These are phyloP conservation scores for Percina caprodes DNA, from an alignment of 2,113 vertebrate genomes.

Conservation along the genomic window DNA sequence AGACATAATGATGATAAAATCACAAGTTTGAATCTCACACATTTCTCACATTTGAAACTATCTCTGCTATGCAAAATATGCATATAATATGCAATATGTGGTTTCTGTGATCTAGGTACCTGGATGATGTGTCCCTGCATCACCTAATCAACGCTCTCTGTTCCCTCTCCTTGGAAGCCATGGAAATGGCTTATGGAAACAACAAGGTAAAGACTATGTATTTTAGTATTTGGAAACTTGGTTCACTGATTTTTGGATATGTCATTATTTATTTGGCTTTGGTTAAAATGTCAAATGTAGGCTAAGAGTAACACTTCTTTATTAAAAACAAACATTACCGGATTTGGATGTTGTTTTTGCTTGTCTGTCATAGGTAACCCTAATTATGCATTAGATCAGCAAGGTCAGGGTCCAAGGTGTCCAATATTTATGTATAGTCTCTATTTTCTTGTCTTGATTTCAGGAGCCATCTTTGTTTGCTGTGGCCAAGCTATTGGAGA, in stretches of 20 bases:
- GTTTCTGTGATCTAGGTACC: constrained; percentile 85
- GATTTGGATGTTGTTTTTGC: background rate
- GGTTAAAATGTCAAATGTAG: background rate
- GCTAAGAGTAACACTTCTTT: background rate
- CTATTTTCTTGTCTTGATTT: constrained; percentile 26
- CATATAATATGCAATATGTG: background rate
- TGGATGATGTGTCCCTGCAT: constrained; percentile 99
- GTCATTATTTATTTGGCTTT: background rate
- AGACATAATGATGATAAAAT: background rate
- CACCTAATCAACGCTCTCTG: constrained; percentile 99
- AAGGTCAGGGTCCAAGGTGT: background rate
- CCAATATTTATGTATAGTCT: background rate
- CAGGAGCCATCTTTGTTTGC: constrained; percentile 99
- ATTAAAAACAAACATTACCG: no score
- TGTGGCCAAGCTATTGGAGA: constrained; percentile 97
- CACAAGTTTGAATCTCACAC: background rate
- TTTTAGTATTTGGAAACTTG: background rate
- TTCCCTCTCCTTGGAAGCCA: constrained; percentile 97
- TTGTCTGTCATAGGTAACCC: background rate
- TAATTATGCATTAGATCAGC: background rate
- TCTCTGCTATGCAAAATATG: background rate
- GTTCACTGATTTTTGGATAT: background rate
- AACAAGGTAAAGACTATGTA: constrained; percentile 88
- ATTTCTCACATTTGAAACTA: background rate
- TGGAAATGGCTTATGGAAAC: constrained; percentile 99